phyloP scores from a whole-genome alignment of 1,140 invertebrate species.

The Zaprionus africanus region DNA sequence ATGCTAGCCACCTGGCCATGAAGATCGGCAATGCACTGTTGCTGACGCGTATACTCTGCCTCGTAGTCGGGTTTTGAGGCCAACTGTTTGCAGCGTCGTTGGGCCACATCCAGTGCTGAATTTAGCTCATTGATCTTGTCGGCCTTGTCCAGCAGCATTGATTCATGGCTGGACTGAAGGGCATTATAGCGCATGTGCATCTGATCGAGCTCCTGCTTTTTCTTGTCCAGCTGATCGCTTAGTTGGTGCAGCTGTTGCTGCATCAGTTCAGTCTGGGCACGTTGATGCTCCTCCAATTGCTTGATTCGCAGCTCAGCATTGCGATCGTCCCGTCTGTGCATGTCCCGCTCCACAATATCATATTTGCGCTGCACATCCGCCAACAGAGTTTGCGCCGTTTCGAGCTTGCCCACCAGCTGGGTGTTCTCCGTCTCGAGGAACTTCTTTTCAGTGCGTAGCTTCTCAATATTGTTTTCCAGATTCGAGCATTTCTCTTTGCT shows the following conservation, averaged over 20 bases:
- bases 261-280: constrained; percentile 68
- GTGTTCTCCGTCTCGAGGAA: constrained; percentile 67
- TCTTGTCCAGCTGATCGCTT: constrained; percentile 70
- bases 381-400: constrained; percentile 64
- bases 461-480: constrained; percentile 68
- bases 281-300: constrained; percentile 70
- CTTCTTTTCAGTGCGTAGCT: constrained; percentile 72
- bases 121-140: constrained; percentile 85
- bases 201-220: constrained; percentile 85
- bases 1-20: constrained; percentile 66
- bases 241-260: constrained; percentile 71
- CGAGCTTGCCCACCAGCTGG: constrained; percentile 62
- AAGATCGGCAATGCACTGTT: constrained; percentile 60
- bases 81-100: constrained; percentile 69
- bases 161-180: constrained; percentile 85
- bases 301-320: constrained; percentile 64
- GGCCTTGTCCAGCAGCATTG: constrained; percentile 86
- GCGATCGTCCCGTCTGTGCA: constrained; percentile 62
- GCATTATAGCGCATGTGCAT: constrained; percentile 85
- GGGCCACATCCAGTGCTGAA: constrained; percentile 85
- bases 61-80: constrained; percentile 51
- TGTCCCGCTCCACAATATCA: constrained; percentile 70
- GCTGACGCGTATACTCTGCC: constrained; percentile 53
- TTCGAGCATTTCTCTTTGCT: constrained; percentile 76
- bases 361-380: constrained; percentile 75